Base-by-base conservation (phyloP, 2,797 vertebrate genomes). In the Microtus agrestis region DNA sequence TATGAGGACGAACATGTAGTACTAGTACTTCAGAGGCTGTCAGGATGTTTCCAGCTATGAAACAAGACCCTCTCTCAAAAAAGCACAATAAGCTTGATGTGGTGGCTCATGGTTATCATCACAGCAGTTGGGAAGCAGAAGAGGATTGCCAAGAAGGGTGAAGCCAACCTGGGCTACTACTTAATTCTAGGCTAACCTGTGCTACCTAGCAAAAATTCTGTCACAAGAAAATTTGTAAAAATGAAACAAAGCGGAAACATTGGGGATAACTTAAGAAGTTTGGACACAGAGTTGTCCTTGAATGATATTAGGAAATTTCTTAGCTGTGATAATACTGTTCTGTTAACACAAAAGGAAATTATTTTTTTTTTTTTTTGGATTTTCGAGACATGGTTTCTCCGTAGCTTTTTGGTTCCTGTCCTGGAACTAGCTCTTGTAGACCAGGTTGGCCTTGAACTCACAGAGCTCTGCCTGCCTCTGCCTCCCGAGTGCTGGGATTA, bases 231-330 rank as follows among this genome's bases (percentile, higher is more conserved):
- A 51, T 19, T 19, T 54, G 25, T 8, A 14, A 59, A 7, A 59
- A 15, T 43, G 31, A 69, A 80, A 67, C 31, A 23, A 89, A 73
- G 7, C 21, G 29, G 43, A 79, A 17, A 51, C 43, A 84, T 89
- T 79, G 56, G 31, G 82, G 29, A 91, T 87, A 56, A 43, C 46
- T 91, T 40, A 63, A 86, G 13, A 78, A 78, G 29, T 54, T 48
- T 61, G 67, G 0, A 48, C 63, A 29, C 89, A 78, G 5, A 80
- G 12, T 92, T n/a, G 1, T 65, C 61, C 59, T 93, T 95, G 89
- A 15, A 91, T 31, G 34, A 67, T 88, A 51, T 56, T 87, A 87
- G 9, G n/a, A 11, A 67, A 74, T 85, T 95, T 95, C 89, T 87
- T 76, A 92, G 51, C 6, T 91, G 27, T 90, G 34, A 19, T 77